These are phyloP conservation scores for rat (Rattus norvegicus) DNA, from an alignment of 2,113 vertebrate genomes.

Conservation along the genomic window GRCr8 NC_086025.1:29067001-29067500, in stretches of 20 bases:
- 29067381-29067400: slow-evolving; percentile 5
- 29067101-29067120: slow-evolving; percentile 55
- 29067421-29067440: not conserved
- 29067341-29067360: not conserved
- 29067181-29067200: slow-evolving; percentile 53
- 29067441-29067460: not conserved
- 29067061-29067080: slow-evolving; percentile 67
- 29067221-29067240: slow-evolving; percentile 21
- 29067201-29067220: slow-evolving; percentile 1
- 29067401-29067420: not conserved
- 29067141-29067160: slow-evolving; percentile 36
- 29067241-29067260: slow-evolving; percentile 16
- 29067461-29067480: not conserved
- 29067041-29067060: slow-evolving; percentile 52
- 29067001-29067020: slow-evolving; percentile 52
- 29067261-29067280: slow-evolving; percentile 41
- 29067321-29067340: slow-evolving; percentile 42
- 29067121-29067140: slow-evolving; percentile 2
- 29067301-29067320: slow-evolving; percentile 33
- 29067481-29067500: not conserved
- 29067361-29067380: not conserved
- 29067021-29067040: slow-evolving; percentile 60
- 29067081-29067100: slow-evolving; percentile 73
- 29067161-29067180: not conserved
- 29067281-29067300: slow-evolving; percentile 37